These are phyloP conservation scores for Hyphantria cunea DNA, from an alignment of 1,140 invertebrate species.

Conservation along the genomic window DNA sequence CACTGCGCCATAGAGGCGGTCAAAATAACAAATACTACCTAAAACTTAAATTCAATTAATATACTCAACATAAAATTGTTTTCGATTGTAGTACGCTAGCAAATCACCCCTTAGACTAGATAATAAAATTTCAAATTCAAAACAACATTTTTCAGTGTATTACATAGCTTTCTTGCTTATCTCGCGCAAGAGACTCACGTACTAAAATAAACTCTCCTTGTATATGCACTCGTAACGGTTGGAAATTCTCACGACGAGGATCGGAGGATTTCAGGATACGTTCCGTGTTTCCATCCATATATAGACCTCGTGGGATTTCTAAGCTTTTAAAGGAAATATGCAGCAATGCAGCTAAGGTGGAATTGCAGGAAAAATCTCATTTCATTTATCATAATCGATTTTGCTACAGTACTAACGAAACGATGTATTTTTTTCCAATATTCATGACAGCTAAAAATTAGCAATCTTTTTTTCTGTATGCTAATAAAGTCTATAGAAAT, in stretches of 20 bases:
- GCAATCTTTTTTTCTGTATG: no score
- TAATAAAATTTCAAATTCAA: slow-evolving; percentile 28
- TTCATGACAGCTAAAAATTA: no score
- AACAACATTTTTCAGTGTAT: slow-evolving; percentile 32
- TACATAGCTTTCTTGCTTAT: slow-evolving; percentile 39
- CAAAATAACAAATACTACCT: no score
- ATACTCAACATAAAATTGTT: no score
- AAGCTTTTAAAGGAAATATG: slow-evolving; percentile 26
- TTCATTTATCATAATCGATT: slow-evolving; percentile 10
- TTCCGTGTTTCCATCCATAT: slow-evolving; percentile 16
- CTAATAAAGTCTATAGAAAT: no score
- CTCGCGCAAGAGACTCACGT: slow-evolving; percentile 28
- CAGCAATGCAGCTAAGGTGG: slow-evolving; percentile 4
- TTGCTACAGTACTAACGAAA: not conserved
- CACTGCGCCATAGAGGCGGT: no score
- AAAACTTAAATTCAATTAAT: no score
- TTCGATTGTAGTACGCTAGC: no score
- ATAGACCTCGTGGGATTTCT: slow-evolving; percentile 18
- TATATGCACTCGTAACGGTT: slow-evolving; percentile 18
- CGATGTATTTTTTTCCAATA: no score
- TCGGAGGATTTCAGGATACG: slow-evolving; percentile 24
- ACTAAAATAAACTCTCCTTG: slow-evolving; percentile 37
- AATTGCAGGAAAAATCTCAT: slow-evolving; percentile 7
- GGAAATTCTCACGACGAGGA: slow-evolving; percentile 16
- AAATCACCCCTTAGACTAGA: no score